Percentiles rank a stretch among this genome's conserved stretches.
phyloP scores from a whole-genome alignment of 2,113 vertebrate species.

The Micromys minutus region DNA sequence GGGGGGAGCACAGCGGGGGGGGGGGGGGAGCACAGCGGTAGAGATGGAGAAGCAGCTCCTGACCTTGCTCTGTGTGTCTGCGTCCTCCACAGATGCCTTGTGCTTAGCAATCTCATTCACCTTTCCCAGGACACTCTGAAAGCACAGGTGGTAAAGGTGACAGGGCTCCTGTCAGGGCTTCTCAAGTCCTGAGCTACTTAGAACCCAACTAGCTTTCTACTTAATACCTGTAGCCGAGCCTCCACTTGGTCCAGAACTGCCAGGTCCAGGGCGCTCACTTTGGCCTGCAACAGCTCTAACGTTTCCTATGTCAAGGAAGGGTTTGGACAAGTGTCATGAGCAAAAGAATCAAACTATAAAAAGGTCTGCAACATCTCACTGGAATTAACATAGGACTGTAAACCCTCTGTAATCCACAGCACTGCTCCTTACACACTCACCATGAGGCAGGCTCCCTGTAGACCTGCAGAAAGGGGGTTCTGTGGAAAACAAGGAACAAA shows the following conservation, averaged over 20 bases:
- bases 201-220: background rate
- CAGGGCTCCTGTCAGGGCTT: background rate
- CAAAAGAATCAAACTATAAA: conserved; percentile 26
- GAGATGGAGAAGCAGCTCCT: conserved; percentile 17
- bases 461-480: conserved; percentile 92
- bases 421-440: conserved; percentile 82
- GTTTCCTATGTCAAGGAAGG: conserved; percentile 86
- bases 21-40: background rate
- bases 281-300: conserved; percentile 93
- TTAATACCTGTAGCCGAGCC: conserved; percentile 93
- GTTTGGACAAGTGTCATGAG: background rate
- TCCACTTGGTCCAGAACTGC: conserved; percentile 95
- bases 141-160: conserved; percentile 36
- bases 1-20: too few species aligned
- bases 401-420: background rate
- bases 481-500: conserved; percentile 73
- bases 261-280: conserved; percentile 93
- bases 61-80: conserved; percentile 96
- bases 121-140: conserved; percentile 95
- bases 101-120: conserved; percentile 98
- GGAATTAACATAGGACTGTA: background rate
- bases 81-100: conserved; percentile 94
- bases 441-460: conserved; percentile 92
- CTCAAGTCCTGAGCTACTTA: background rate
- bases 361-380: background rate